phyloP scores from a whole-genome alignment of 2,797 vertebrate species.

The Helicolenus hilgendorfi region DNA sequence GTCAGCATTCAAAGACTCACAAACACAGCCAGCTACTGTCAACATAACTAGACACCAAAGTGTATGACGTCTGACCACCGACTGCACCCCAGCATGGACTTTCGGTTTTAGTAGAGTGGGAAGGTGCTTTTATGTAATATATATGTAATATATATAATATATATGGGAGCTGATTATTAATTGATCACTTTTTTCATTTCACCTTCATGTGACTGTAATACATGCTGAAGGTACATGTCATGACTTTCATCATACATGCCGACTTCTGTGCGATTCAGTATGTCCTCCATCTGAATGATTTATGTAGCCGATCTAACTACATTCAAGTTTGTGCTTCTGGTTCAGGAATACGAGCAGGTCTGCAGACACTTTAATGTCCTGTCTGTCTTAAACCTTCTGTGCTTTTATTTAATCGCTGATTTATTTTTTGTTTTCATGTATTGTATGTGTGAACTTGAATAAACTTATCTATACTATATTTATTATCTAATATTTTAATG shows the following conservation, averaged over 20 bases:
- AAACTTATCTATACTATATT: conserved; percentile 33
- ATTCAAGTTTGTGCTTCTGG: conserved; percentile 18
- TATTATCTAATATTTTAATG: background rate
- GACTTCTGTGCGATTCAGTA: conserved; percentile 15
- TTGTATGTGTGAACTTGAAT: conserved; percentile 47
- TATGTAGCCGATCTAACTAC: conserved; percentile 18
- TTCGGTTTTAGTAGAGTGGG: conserved; percentile 1
- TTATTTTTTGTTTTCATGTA: conserved; percentile 5
- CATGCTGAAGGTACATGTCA: conserved; percentile 48
- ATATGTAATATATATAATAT: no score
- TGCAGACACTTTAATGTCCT: background rate
- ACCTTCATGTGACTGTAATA: conserved; percentile 40
- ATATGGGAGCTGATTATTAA: conserved; percentile 60
- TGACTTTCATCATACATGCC: conserved; percentile 36
- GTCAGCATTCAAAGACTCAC: background rate
- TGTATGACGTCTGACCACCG: background rate
- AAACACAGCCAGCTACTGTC: background rate
- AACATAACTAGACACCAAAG: background rate
- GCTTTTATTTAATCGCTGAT: conserved; percentile 11
- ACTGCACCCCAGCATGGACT: conserved; percentile 6
- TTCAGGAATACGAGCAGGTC: background rate
- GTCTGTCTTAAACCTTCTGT: background rate
- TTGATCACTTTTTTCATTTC: conserved; percentile 54
- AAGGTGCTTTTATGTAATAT: conserved; percentile 44
- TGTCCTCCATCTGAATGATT: conserved; percentile 47